A percentile compares a stretch with the other conserved stretches of the same genome.
Evolutionary conservation across 2,888 invertebrate genomes (phyloP).

Genomic region (Entomobrya multifasciata): DNA sequence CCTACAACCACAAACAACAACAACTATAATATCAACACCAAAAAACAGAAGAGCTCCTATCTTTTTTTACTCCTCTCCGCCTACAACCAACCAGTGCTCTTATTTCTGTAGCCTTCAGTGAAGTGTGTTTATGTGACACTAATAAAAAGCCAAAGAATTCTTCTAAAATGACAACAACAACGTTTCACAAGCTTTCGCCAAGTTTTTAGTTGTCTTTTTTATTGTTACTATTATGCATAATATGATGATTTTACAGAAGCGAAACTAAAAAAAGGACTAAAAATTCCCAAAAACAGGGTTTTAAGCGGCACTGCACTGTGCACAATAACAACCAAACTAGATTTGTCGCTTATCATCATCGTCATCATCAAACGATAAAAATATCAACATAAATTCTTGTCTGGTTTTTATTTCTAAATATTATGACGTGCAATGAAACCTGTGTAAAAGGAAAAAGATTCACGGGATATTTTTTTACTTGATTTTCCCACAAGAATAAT

Average conservation of each 20-base stretch:
- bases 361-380: slow-evolving; percentile 16
- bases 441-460: too few species aligned
- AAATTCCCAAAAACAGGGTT: slow-evolving; percentile 32
- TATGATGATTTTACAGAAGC: slow-evolving; percentile 33
- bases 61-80: not conserved
- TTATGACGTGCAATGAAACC: too few species aligned
- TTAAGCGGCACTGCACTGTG: too few species aligned
- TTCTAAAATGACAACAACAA: slow-evolving; percentile 54
- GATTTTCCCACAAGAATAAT: too few species aligned
- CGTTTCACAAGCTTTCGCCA: slow-evolving; percentile 29
- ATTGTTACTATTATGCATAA: not conserved
- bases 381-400: not conserved
- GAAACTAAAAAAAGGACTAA: slow-evolving; percentile 8
- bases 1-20: not conserved
- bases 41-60: too few species aligned
- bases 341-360: too few species aligned
- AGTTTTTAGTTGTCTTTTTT: slow-evolving; percentile 11
- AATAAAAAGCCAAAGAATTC: slow-evolving; percentile 15
- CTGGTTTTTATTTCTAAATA: too few species aligned
- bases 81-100: not conserved
- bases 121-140: slow-evolving; percentile 22
- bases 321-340: too few species aligned
- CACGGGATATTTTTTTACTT: too few species aligned
- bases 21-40: not conserved
- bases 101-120: not conserved